These are phyloP conservation scores for Emys orbicularis DNA, from an alignment of 2,797 vertebrate genomes.

Conservation along the genomic window DNA sequence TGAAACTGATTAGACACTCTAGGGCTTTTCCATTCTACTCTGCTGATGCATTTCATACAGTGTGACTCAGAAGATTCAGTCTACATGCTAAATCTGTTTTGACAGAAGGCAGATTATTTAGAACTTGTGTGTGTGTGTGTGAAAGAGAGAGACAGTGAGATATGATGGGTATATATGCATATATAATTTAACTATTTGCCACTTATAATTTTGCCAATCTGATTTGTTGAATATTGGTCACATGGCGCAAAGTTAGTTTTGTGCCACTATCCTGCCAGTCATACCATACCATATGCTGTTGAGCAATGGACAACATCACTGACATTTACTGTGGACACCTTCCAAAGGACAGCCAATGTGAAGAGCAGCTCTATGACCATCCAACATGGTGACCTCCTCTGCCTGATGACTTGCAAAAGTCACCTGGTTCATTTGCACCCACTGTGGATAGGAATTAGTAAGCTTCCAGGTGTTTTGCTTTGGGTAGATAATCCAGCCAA, in stretches of 20 bases:
- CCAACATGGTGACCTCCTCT: neutral
- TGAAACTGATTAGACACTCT: neutral
- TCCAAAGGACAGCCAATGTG: neutral
- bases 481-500: neutral
- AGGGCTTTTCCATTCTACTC: neutral
- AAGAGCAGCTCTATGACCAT: neutral
- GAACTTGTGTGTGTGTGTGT: neutral
- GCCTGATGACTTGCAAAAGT: neutral
- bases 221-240: neutral
- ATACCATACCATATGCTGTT: neutral
- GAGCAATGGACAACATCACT: neutral
- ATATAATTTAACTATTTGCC: neutral
- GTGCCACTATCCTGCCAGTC: neutral
- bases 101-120: neutral
- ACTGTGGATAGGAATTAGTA: neutral
- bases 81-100: neutral
- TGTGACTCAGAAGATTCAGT: neutral
- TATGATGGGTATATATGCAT: neutral
- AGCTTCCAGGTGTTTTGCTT: neutral
- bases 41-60: neutral
- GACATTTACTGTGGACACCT: neutral
- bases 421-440: neutral
- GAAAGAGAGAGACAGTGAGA: accelerated
- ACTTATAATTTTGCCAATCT: neutral
- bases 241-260: neutral